Evolutionary conservation across 2,797 vertebrate species (phyloP), one percentile per base, ranked within the genome.

Genomic region (Nasua narica): DNA sequence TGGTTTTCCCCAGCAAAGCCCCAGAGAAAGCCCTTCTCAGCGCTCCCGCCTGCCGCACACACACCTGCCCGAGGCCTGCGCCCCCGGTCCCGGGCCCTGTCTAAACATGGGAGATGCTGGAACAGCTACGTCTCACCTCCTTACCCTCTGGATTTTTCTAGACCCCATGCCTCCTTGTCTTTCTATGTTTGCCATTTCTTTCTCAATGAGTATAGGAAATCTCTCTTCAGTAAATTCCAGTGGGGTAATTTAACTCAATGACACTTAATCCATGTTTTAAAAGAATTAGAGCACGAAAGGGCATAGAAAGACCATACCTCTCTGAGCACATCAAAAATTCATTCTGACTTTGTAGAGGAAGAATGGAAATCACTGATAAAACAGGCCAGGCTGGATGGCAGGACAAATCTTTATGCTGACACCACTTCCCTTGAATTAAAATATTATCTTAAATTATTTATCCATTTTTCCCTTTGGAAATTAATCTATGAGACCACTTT

Each of bases 251-350:
- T 96, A 93, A 85, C 35, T 95, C 67, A 97, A 86, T 74, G 96
- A 92, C 72, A 93, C 85, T 96, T 96, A 93, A 97, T 96, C 95
- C 78, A 11, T 79, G 50, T 82, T 96, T 95, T 67, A 95, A 96
- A 46, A 35, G 94, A 95, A 52, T 91, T 94, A 89, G 32, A 40
- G 2, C 32, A 50, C 60, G 65, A 83, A 95, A 81, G 40, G 48
- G 58, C 86, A 27, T 54, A 70, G 40, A 0, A 87, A 96, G 91
- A 60, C 6, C 37, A 77, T 70, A 67, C 77, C 50, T 95, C 32
- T 1, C 58, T 0, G 27, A 83, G 88, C 21, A 87, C 23, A 67
- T 82, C 29, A 67, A 50, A 97, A 90, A 92, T 52, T 79, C 91
- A 90, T 86, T 93, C 90, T 97, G 86, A 96, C 48, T 97, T 96